Conservation (phyloP, 64 coral and sea anemone genomes). For the Trachythela sp. region DNA sequence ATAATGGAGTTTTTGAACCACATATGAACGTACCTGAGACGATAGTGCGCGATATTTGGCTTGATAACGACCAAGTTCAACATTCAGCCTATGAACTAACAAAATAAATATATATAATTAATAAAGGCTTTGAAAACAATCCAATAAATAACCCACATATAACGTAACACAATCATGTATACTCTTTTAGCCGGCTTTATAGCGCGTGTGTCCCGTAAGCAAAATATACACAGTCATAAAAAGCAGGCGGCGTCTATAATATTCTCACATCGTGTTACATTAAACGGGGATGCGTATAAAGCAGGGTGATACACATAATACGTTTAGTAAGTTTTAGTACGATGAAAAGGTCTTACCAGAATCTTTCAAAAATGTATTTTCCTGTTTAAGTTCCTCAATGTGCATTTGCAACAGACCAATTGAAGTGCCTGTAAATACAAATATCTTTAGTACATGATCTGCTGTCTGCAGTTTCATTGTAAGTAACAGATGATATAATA, state of each 20-base stretch:
- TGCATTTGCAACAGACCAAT: constrained; percentile 67
- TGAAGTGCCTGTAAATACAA: constrained; percentile 40
- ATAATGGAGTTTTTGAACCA: too few relatives aligned
- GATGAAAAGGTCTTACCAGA: constrained; percentile 25
- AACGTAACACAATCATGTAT: too few relatives aligned
- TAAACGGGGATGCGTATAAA: too few relatives aligned
- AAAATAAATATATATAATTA: background rate
- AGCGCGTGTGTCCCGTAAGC: too few relatives aligned
- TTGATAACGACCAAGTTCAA: constrained; percentile 92
- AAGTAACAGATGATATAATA: too few relatives aligned
- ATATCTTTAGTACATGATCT: background rate
- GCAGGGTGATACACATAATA: too few relatives aligned
- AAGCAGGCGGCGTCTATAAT: too few relatives aligned
- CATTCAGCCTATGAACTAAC: constrained; percentile 71
- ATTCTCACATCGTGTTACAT: too few relatives aligned
- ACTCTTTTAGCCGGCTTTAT: too few relatives aligned
- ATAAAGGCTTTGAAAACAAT: too few relatives aligned
- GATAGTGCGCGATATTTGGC: constrained; percentile 64
- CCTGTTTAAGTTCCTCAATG: constrained; percentile 82
- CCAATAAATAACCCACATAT: too few relatives aligned
- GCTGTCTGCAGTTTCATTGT: background rate
- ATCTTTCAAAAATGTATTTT: constrained; percentile 65
- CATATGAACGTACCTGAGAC: constrained; percentile 75
- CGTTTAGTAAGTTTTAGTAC: background rate
- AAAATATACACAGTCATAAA: too few relatives aligned